Base-by-base conservation (phyloP, 2,888 invertebrate genomes). In the Cheilosia scutellata region DNA sequence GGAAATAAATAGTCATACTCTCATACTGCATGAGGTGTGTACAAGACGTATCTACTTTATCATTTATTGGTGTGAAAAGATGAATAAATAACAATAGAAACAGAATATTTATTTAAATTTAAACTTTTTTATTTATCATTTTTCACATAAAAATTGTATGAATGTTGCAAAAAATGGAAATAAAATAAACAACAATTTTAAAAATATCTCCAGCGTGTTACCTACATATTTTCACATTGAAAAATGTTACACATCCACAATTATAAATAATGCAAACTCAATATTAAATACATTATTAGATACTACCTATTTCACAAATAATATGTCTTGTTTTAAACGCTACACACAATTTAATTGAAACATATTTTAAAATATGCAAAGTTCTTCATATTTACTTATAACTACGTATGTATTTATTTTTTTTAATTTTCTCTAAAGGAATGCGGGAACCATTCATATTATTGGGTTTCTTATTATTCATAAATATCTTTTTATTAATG, bases 361-460 rank as follows among this genome's bases (percentile, higher is more conserved):
- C 42, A 42, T 74, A 29, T 53, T 63, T 65, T 37, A 55, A 44
- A 75, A 75, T 75, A 75, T 49, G 29, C 57, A 57, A 47, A 49
- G 4, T 37, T 25, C 37, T 47, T 63, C 27, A 75, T 49, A 47
- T 65, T 58, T 62, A 27, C 49, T 40, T 65, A 51, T 66, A 31
- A 49, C 49, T 65, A 75, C n/a, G 49, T 11, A 40, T 40, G 6
- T 40, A 33, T 53, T 49, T 42, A 40, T n/a, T 7, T 37, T 40
- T 20, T 62, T 44, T 33, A 44, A 68, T 62, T 62, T 44, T 53
- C 70, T 70, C 47, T 49, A 55, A 33, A 37, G 76, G 76, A 51
- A 53, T 60, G 20, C 20, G 58, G 68, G 60, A 27, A 53, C 53
- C 68, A 77, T 62, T 55, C 60, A 68, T 29, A 49, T 40, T 40